These are phyloP conservation scores for Drosophila rubida DNA, from an alignment of 2,888 invertebrate genomes.

Conservation along the genomic window DNA sequence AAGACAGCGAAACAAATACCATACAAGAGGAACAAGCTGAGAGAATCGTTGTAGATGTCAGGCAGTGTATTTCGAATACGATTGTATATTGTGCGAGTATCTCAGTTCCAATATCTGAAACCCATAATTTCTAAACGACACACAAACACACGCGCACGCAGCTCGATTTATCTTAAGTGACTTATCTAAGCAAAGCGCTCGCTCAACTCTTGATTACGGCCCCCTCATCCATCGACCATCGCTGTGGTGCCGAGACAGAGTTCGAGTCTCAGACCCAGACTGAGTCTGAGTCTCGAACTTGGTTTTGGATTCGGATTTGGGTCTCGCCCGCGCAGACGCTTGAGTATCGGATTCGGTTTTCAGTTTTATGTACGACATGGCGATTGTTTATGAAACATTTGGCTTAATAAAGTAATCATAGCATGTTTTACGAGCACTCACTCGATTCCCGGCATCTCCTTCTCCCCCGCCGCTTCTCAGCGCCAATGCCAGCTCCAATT, in stretches of 20 bases:
- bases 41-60: slow-evolving; percentile 29
- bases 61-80: slow-evolving; percentile 43
- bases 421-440: slow-evolving; percentile 74
- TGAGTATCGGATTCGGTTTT: slow-evolving; percentile 59
- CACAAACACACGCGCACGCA: slow-evolving; percentile 32
- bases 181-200: slow-evolving; percentile 76
- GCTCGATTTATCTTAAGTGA: slow-evolving; percentile 71
- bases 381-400: slow-evolving; percentile 79
- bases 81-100: slow-evolving; percentile 42
- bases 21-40: slow-evolving; percentile 10
- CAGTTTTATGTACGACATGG: slow-evolving; percentile 70
- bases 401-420: slow-evolving; percentile 79
- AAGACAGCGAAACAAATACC: not conserved
- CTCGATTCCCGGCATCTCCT: slow-evolving; percentile 9
- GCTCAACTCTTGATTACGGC: slow-evolving; percentile 68
- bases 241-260: slow-evolving; percentile 6
- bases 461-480: not conserved
- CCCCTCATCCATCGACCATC: slow-evolving; percentile 49
- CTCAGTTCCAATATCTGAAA: slow-evolving; percentile 67
- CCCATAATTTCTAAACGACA: slow-evolving; percentile 69
- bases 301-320: slow-evolving; percentile 29
- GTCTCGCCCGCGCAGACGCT: slow-evolving; percentile 63
- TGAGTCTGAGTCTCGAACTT: slow-evolving; percentile 3
- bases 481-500: slow-evolving; percentile 13
- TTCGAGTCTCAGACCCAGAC: not conserved